A percentile compares a stretch with the other conserved stretches of the same genome.
phyloP scores from a whole-genome alignment of 2,888 invertebrate species.

The Macaria liturata region DNA sequence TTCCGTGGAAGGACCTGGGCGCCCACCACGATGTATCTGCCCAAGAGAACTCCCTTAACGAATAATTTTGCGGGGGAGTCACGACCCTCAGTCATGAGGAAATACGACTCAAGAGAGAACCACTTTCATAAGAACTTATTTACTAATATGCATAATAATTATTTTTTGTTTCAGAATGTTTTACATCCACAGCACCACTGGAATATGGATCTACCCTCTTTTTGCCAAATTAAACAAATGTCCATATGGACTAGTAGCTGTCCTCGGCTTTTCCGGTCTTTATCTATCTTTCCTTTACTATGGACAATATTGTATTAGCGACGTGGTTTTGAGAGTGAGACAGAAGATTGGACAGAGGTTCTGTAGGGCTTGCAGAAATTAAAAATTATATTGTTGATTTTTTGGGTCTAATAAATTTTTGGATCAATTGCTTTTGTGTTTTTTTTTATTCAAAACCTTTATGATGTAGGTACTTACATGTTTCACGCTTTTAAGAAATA shows the following conservation, averaged over 20 bases:
- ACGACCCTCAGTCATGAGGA: no score
- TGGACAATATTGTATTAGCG: constrained; percentile 12
- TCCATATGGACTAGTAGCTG: background rate
- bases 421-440: background rate
- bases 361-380: constrained; percentile 8
- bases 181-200: constrained; percentile 11
- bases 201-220: constrained; percentile 15
- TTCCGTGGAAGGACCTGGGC: no score
- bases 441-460: background rate
- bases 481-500: background rate
- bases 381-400: background rate
- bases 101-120: no score
- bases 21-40: no score
- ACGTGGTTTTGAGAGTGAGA: constrained; percentile 1
- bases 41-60: no score
- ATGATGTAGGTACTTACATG: background rate
- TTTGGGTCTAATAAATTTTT: background rate
- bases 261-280: background rate
- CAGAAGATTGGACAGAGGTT: constrained; percentile 11
- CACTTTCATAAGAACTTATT: no score
- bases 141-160: no score
- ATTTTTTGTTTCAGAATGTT: constrained; percentile 13
- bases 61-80: no score
- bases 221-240: constrained; percentile 3
- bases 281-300: constrained; percentile 6